These are phyloP conservation scores for Sapayoa aenigma DNA, from an alignment of 2,113 vertebrate genomes.

Conservation along the genomic window DNA sequence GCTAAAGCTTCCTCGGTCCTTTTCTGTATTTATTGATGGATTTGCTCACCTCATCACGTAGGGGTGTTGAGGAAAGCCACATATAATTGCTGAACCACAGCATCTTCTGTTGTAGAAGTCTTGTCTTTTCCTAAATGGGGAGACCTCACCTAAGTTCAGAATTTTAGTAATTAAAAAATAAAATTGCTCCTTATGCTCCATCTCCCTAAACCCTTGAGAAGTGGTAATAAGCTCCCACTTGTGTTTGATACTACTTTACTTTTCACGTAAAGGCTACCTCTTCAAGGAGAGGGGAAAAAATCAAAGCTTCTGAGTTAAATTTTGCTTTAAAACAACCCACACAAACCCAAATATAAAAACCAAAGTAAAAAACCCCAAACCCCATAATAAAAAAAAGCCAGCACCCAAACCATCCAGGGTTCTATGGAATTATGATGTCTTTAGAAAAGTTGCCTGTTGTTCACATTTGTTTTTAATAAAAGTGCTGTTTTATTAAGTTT, in stretches of 20 bases:
- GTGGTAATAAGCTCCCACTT: not conserved
- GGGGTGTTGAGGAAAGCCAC: not conserved
- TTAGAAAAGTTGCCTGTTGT: not conserved
- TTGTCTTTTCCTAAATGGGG: not conserved
- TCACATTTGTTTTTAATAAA: not conserved
- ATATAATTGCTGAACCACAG: not conserved
- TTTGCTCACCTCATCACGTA: not conserved
- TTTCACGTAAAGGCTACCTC: not conserved
- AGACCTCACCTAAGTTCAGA: not conserved
- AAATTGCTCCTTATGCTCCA: not conserved
- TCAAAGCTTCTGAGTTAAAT: not conserved
- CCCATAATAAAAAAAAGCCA: not conserved
- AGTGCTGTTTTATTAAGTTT: not conserved
- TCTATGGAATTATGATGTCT: not conserved
- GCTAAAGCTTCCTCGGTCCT: not conserved
- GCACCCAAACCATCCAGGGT: not conserved
- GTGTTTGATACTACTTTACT: not conserved
- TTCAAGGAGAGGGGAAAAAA: not conserved
- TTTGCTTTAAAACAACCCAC: not conserved
- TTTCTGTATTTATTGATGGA: not conserved
- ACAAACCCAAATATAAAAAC: not conserved
- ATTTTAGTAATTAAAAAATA: not conserved
- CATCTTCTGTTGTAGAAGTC: not conserved
- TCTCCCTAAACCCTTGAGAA: not conserved
- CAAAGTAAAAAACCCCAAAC: not conserved